Percentiles rank a stretch among this genome's conserved stretches.
phyloP scores from a whole-genome alignment of 2,888 invertebrate species.

The Aplocera efformata region DNA sequence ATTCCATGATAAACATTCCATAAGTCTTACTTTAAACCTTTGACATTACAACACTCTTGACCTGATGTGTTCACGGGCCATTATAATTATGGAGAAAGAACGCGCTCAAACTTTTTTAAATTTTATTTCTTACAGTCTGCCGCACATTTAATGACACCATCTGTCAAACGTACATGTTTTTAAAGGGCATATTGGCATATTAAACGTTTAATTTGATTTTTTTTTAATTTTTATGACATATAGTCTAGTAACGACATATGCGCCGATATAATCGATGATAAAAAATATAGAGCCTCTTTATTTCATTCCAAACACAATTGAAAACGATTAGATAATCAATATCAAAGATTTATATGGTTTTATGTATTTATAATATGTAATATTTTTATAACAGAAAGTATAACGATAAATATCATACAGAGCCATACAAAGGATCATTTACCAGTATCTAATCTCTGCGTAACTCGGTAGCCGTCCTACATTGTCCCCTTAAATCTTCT shows the following conservation, averaged over 20 bases:
- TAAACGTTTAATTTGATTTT: constrained; percentile 23
- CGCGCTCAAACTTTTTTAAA: constrained; percentile 37
- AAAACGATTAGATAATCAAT: too few relatives aligned
- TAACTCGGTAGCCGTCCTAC: constrained; percentile 54
- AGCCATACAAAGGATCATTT: constrained; percentile 52
- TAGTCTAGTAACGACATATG: constrained; percentile 11
- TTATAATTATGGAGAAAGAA: constrained; percentile 44
- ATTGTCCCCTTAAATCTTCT: constrained; percentile 55
- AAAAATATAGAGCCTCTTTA: too few relatives aligned
- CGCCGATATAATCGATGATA: background rate
- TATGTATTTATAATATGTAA: too few relatives aligned
- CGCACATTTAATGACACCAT: constrained; percentile 43
- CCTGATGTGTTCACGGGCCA: constrained; percentile 48
- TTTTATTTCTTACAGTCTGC: constrained; percentile 28
- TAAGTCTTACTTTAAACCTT: constrained; percentile 54
- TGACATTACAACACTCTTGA: constrained; percentile 52
- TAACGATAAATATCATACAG: constrained; percentile 23
- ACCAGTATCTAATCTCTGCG: constrained; percentile 57
- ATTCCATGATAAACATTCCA: constrained; percentile 57
- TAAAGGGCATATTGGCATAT: constrained; percentile 29
- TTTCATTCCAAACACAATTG: too few relatives aligned
- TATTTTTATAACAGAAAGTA: too few relatives aligned
- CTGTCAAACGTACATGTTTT: constrained; percentile 39
- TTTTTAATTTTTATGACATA: constrained; percentile 23
- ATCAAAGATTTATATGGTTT: too few relatives aligned